Conservation (phyloP, 2,113 vertebrate genomes). For the Tachuris rubrigastra region DNA sequence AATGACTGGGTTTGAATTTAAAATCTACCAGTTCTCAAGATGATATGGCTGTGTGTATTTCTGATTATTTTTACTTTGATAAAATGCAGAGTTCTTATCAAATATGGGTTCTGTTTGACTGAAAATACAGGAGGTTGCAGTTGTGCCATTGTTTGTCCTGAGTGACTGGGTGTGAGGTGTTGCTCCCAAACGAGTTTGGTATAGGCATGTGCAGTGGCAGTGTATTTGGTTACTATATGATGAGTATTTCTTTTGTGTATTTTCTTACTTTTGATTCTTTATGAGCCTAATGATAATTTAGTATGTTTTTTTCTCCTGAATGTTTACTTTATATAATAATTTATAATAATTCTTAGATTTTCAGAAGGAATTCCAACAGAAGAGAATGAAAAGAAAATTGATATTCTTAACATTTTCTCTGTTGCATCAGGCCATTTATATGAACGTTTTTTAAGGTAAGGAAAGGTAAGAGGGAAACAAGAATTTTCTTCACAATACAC, state of each 20-base stretch:
- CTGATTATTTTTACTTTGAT: not conserved
- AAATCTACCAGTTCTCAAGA: not conserved
- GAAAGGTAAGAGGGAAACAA: not conserved
- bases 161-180: not conserved
- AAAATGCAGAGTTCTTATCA: not conserved
- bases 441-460: constrained; percentile 94
- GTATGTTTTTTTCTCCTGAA: not conserved
- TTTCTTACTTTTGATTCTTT: not conserved
- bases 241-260: not conserved
- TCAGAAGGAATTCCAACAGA: constrained; percentile 77
- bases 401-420: constrained; percentile 93
- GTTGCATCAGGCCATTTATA: constrained; percentile 97
- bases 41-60: not conserved
- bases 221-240: not conserved
- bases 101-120: not conserved
- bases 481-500: not conserved
- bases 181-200: not conserved
- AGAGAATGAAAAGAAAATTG: constrained; percentile 77
- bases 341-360: constrained; percentile 74
- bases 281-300: not conserved
- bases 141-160: not conserved
- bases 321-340: not conserved
- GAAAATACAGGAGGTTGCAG: not conserved
- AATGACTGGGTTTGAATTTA: not conserved
- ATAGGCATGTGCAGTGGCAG: not conserved